These are phyloP conservation scores for Goniozus legneri DNA, from an alignment of 1,140 invertebrate genomes.

Conservation along the genomic window DNA sequence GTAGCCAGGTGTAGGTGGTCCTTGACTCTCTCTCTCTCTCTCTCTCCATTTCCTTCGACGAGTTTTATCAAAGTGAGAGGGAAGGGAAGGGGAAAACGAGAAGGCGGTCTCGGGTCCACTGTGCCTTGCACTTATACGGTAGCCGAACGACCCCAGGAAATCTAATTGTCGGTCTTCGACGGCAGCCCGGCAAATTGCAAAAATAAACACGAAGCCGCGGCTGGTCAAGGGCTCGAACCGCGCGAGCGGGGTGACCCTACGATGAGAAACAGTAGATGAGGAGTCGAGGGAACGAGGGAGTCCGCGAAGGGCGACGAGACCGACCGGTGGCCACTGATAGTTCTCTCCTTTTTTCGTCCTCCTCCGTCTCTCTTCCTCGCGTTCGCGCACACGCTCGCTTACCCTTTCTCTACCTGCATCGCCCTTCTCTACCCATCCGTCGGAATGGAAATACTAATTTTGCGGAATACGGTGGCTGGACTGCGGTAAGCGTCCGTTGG, in stretches of 20 bases:
- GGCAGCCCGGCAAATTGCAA: constrained; percentile 49
- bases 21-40: constrained; percentile 2
- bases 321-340: constrained; percentile 19
- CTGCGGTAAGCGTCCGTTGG: constrained; percentile 49
- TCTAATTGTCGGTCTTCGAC: constrained; percentile 52
- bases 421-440: constrained; percentile 29
- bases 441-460: constrained; percentile 56
- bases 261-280: constrained; percentile 13
- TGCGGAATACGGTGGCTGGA: constrained; percentile 54
- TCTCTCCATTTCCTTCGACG: not conserved
- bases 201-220: constrained; percentile 46
- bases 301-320: constrained; percentile 11
- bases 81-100: not conserved
- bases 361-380: not conserved
- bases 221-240: constrained; percentile 1
- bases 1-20: constrained; percentile 55
- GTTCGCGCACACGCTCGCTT: constrained; percentile 3
- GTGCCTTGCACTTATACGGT: constrained; percentile 51
- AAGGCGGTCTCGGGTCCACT: constrained; percentile 15
- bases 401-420: constrained; percentile 21
- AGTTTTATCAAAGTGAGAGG: not conserved
- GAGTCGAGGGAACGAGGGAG: constrained; percentile 17
- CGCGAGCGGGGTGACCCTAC: too few relatives aligned
- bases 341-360: constrained; percentile 22
- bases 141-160: constrained; percentile 47